Percentiles rank a stretch among this genome's conserved stretches.
These are phyloP conservation scores for human (Homo sapiens) DNA, from an alignment of 2,113 vertebrate genomes.

Conservation along the genomic window GRCh38 chr2:205673001-205673500, in stretches of 20 bases:
- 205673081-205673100: constrained; percentile 28
- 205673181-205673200: not conserved
- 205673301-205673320: not conserved
- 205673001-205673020: constrained; percentile 43
- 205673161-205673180: not conserved
- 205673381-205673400: not conserved
- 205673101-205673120: not conserved
- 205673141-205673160: not conserved
- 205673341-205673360: constrained; percentile 8
- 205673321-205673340: not conserved
- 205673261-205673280: not conserved
- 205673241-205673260: not conserved
- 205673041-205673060: constrained; percentile 35
- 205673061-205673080: constrained; percentile 42
- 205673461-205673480: not conserved
- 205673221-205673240: not conserved
- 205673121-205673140: not conserved
- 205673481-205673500: not conserved
- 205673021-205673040: not conserved
- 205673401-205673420: not conserved
- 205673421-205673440: not conserved
- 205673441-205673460: not conserved
- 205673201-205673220: not conserved
- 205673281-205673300: not conserved
- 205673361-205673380: not conserved